These are phyloP conservation scores for Ceratitis capitata DNA, from an alignment of 1,140 invertebrate species.

Conservation along the genomic window DNA sequence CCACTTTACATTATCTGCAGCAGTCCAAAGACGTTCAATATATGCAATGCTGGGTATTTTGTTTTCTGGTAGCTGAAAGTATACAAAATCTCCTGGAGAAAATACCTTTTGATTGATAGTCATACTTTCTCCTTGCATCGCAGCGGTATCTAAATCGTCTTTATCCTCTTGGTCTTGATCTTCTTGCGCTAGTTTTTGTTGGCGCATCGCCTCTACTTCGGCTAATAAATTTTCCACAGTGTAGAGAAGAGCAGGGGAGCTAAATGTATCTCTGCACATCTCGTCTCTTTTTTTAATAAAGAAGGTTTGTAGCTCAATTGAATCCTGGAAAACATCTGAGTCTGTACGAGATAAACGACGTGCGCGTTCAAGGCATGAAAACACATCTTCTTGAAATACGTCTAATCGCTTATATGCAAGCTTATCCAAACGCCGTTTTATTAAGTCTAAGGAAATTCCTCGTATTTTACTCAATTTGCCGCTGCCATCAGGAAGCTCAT, in stretches of 20 bases:
- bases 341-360: slow-evolving; percentile 87
- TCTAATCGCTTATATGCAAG: slow-evolving; percentile 93
- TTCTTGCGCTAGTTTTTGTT: slow-evolving; percentile 81
- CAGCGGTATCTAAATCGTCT: slow-evolving; percentile 51
- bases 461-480: slow-evolving; percentile 75
- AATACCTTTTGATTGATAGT: slow-evolving; percentile 64
- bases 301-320: slow-evolving; percentile 91
- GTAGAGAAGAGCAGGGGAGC: slow-evolving; percentile 88
- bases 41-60: slow-evolving; percentile 83
- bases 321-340: slow-evolving; percentile 94
- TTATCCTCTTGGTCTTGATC: slow-evolving; percentile 77
- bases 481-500: slow-evolving; percentile 75
- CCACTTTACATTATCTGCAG: slow-evolving; percentile 84
- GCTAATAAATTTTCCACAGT: slow-evolving; percentile 77
- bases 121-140: slow-evolving; percentile 58
- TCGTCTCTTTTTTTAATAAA: slow-evolving; percentile 84
- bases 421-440: slow-evolving; percentile 85
- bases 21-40: slow-evolving; percentile 89
- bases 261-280: slow-evolving; percentile 80
- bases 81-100: slow-evolving; percentile 62
- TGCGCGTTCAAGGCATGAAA: slow-evolving; percentile 91
- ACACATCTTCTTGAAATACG: slow-evolving; percentile 96
- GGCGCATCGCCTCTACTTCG: slow-evolving; percentile 79
- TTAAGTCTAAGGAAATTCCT: slow-evolving; percentile 83
- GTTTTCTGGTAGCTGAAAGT: slow-evolving; percentile 60